Evolutionary conservation across 2,888 invertebrate species (phyloP).

Genomic region (Drosophila trichaetosa): DNA sequence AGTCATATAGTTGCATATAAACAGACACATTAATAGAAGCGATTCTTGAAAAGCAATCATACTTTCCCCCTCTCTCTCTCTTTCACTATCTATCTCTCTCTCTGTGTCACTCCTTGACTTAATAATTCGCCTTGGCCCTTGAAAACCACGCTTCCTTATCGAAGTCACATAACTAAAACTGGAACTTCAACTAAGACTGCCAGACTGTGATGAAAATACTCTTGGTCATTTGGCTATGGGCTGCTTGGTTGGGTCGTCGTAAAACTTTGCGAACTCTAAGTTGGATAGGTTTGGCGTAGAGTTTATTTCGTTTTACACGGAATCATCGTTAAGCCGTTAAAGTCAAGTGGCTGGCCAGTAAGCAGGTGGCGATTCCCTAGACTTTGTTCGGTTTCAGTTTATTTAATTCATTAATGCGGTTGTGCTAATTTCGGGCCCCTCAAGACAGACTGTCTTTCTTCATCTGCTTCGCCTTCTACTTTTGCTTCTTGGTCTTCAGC

Average conservation of each 20-base stretch:
- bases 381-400: slow-evolving; percentile 65
- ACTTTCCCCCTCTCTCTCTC: background rate
- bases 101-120: background rate
- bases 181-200: slow-evolving; percentile 36
- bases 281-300: slow-evolving; percentile 30
- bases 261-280: slow-evolving; percentile 46
- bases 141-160: slow-evolving; percentile 22
- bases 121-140: slow-evolving; percentile 6
- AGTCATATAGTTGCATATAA: too few species aligned
- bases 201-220: slow-evolving; percentile 51
- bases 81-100: background rate
- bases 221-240: slow-evolving; percentile 21
- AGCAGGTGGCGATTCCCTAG: slow-evolving; percentile 66
- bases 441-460: slow-evolving; percentile 60
- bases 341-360: slow-evolving; percentile 41
- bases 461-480: slow-evolving; percentile 14
- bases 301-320: slow-evolving; percentile 15
- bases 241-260: slow-evolving; percentile 38
- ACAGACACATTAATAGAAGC: background rate
- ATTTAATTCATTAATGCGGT: slow-evolving; percentile 81
- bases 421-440: slow-evolving; percentile 64
- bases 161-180: slow-evolving; percentile 58
- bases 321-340: slow-evolving; percentile 39
- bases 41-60: background rate
- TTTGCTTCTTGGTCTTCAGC: slow-evolving; percentile 30